Conservation (phyloP, 2,888 invertebrate genomes). For the Panzeria rudis region DNA sequence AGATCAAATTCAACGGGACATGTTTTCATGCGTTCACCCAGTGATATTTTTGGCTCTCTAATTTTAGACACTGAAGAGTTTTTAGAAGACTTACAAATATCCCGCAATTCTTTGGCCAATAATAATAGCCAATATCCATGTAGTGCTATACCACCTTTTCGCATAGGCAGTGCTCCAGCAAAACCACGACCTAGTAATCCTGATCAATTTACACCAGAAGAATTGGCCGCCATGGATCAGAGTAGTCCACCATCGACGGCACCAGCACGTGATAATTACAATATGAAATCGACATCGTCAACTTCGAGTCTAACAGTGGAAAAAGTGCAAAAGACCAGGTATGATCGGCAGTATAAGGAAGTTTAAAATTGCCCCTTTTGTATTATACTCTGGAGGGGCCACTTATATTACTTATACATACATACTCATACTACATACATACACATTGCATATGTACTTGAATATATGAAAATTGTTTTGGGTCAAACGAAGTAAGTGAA, state of each 20-base stretch:
- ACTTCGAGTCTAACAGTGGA: conserved; percentile 76
- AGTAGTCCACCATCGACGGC: conserved; percentile 84
- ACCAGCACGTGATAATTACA: conserved; percentile 80
- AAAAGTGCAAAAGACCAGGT: conserved; percentile 75
- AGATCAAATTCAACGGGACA: conserved; percentile 89
- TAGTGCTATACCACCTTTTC: conserved; percentile 85
- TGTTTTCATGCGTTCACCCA: conserved; percentile 85
- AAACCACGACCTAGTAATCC: conserved; percentile 81
- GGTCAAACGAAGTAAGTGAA: conserved; percentile 40
- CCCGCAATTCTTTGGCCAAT: conserved; percentile 79
- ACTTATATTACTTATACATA: not conserved
- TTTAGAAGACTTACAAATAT: conserved; percentile 83
- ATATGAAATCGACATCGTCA: conserved; percentile 69
- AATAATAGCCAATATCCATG: conserved; percentile 75
- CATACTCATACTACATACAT: not conserved
- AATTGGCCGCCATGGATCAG: conserved; percentile 81
- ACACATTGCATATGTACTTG: too few relatives aligned
- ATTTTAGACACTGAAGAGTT: conserved; percentile 86
- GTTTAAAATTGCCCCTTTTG: conserved; percentile 22
- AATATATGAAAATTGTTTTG: too few relatives aligned
- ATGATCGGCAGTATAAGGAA: conserved; percentile 63
- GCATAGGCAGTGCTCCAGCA: conserved; percentile 85
- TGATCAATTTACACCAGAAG: conserved; percentile 82
- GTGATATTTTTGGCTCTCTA: conserved; percentile 86
- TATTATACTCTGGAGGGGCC: conserved; percentile 9